phyloP scores from a whole-genome alignment of 2,797 vertebrate species.

The Leptodactylus fallax region DNA sequence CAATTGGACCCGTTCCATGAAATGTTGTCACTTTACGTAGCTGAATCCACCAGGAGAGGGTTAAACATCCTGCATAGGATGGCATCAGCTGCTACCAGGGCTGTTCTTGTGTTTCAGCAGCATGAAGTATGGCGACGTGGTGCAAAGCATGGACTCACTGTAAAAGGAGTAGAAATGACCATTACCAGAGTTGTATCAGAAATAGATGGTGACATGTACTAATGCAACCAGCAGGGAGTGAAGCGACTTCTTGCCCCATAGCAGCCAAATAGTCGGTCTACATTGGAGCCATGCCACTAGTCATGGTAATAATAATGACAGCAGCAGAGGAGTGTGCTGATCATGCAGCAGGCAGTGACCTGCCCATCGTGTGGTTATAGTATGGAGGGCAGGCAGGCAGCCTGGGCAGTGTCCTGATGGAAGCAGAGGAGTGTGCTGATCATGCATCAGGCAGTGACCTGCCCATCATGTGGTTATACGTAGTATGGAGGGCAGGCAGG shows the following conservation, averaged over 20 bases:
- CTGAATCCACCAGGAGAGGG: background rate
- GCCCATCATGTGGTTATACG: too few species aligned
- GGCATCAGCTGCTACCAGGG: slow-evolving; percentile 32
- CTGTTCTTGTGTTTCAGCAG: slow-evolving; percentile 21
- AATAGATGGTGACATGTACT: background rate
- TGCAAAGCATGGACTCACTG: slow-evolving; percentile 50
- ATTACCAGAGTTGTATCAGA: background rate
- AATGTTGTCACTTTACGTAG: background rate
- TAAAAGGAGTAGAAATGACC: background rate
- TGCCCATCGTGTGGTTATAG: too few species aligned
- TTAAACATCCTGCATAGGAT: background rate
- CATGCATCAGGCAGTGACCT: too few species aligned
- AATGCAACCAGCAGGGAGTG: background rate
- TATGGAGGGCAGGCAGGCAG: too few species aligned
- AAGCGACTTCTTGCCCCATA: background rate
- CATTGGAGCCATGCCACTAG: background rate
- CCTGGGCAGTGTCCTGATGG: too few species aligned
- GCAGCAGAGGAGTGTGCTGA: background rate
- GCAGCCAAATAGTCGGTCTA: too few species aligned
- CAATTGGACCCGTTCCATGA: background rate
- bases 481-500: too few species aligned
- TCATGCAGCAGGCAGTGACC: background rate
- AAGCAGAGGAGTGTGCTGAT: too few species aligned
- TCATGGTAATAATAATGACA: background rate
- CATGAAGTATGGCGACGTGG: slow-evolving; percentile 37